A percentile compares a stretch with the other conserved stretches of the same genome.
phyloP scores from a whole-genome alignment of 1,140 invertebrate species.

The Bombyx mandarina region DNA sequence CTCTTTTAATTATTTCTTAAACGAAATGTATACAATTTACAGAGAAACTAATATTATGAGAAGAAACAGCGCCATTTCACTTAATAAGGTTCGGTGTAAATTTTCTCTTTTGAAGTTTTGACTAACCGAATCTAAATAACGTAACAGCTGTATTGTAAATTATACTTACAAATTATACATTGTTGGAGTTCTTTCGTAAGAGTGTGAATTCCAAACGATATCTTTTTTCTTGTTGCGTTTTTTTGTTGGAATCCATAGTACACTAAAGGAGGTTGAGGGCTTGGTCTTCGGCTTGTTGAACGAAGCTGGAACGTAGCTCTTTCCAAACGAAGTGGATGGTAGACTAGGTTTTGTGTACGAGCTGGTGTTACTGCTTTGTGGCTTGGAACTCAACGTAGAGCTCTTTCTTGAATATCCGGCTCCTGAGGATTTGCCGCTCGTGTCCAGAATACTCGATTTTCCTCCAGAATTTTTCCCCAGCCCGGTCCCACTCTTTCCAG shows the following conservation, averaged over 20 bases:
- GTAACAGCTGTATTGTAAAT: no score
- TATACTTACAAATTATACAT: slow-evolving; percentile 57
- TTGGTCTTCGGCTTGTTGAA: slow-evolving; percentile 30
- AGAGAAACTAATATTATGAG: no score
- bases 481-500: slow-evolving; percentile 32
- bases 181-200: slow-evolving; percentile 38
- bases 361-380: neutral
- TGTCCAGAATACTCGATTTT: neutral
- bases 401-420: neutral
- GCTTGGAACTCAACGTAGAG: no score
- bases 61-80: no score
- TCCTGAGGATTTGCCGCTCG: no score
- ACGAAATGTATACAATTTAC: no score
- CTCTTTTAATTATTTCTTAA: no score
- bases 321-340: slow-evolving; percentile 9
- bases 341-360: slow-evolving; percentile 1
- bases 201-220: slow-evolving; percentile 29
- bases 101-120: no score
- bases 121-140: no score
- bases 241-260: slow-evolving; percentile 51
- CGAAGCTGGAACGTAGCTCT: slow-evolving; percentile 22
- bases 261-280: slow-evolving; percentile 35
- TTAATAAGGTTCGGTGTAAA: no score
- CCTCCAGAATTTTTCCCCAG: slow-evolving; percentile 6
- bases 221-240: slow-evolving; percentile 50